Evolutionary conservation across 1,140 invertebrate species (phyloP).

Genomic region (Calephelis virginiensis): DNA sequence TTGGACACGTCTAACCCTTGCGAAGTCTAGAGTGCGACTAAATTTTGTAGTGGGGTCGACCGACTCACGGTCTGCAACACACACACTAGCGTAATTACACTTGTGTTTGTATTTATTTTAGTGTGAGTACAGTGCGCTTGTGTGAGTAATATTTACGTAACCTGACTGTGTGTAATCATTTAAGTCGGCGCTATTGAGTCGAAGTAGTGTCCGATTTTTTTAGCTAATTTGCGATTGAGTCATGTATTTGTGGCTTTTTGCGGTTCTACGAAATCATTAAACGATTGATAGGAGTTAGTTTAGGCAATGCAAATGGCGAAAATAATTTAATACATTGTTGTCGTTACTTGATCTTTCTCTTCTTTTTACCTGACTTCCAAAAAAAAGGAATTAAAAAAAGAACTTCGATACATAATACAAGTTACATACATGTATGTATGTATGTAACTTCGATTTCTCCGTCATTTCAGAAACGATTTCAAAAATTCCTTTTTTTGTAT

Average conservation of each 20-base stretch:
- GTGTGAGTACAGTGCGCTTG: slow-evolving; percentile 20
- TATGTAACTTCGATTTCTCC: too few relatives aligned
- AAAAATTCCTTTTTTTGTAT: too few relatives aligned
- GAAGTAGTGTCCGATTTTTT: slow-evolving; percentile 70
- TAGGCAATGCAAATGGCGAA: slow-evolving; percentile 49
- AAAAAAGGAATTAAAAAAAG: too few relatives aligned
- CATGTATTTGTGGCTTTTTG: slow-evolving; percentile 65
- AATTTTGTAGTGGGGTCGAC: slow-evolving; percentile 73
- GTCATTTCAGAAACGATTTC: too few relatives aligned
- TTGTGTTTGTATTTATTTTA: slow-evolving; percentile 38
- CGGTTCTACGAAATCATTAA: slow-evolving; percentile 61
- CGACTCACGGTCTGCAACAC: slow-evolving; percentile 59
- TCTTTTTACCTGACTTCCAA: too few relatives aligned
- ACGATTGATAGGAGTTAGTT: slow-evolving; percentile 60
- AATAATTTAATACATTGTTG: slow-evolving; percentile 31
- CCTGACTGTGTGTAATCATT: slow-evolving; percentile 67
- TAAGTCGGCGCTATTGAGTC: slow-evolving; percentile 64
- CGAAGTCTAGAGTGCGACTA: slow-evolving; percentile 66
- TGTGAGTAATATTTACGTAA: slow-evolving; percentile 72
- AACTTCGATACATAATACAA: too few relatives aligned
- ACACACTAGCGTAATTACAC: slow-evolving; percentile 42
- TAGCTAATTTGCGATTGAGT: slow-evolving; percentile 72
- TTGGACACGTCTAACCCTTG: slow-evolving; percentile 56
- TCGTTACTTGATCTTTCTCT: not conserved
- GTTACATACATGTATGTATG: too few relatives aligned